Evolutionary conservation across 2,797 vertebrate species (phyloP).

Genomic region (Protonibea diacanthus): DNA sequence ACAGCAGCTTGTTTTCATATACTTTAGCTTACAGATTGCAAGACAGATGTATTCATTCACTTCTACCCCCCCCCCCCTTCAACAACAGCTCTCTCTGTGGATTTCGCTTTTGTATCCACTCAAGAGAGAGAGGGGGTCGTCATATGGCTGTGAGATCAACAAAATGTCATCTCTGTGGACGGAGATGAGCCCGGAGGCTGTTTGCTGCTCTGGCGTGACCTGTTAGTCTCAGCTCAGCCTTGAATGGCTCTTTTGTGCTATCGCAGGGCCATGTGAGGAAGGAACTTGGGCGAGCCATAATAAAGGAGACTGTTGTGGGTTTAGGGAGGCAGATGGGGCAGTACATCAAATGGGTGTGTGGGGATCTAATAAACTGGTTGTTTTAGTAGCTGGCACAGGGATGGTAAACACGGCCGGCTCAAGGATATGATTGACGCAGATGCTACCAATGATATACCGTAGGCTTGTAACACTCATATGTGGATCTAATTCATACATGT

Average conservation of each 20-base stretch:
- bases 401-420: slow-evolving; percentile 53
- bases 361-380: slow-evolving; percentile 68
- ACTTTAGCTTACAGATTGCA: slow-evolving; percentile 60
- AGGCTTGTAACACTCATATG: neutral
- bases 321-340: slow-evolving; percentile 69
- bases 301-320: slow-evolving; percentile 70
- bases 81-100: slow-evolving; percentile 56
- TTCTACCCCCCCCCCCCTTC: slow-evolving; percentile 35
- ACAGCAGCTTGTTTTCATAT: slow-evolving; percentile 52
- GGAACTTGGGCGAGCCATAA: slow-evolving; percentile 58
- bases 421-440: slow-evolving; percentile 55
- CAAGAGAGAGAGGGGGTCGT: slow-evolving; percentile 41
- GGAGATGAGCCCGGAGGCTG: slow-evolving; percentile 56
- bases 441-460: slow-evolving; percentile 23
- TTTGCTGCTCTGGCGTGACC: slow-evolving; percentile 63
- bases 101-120: slow-evolving; percentile 58
- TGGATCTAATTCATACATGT: neutral
- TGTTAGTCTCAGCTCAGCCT: slow-evolving; percentile 55
- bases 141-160: slow-evolving; percentile 66
- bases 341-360: slow-evolving; percentile 62
- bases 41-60: slow-evolving; percentile 66
- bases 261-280: slow-evolving; percentile 41
- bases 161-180: slow-evolving; percentile 65
- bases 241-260: slow-evolving; percentile 79
- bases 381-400: slow-evolving; percentile 67